phyloP scores from a whole-genome alignment of 2,888 invertebrate species.

The Hetaerina titia region DNA sequence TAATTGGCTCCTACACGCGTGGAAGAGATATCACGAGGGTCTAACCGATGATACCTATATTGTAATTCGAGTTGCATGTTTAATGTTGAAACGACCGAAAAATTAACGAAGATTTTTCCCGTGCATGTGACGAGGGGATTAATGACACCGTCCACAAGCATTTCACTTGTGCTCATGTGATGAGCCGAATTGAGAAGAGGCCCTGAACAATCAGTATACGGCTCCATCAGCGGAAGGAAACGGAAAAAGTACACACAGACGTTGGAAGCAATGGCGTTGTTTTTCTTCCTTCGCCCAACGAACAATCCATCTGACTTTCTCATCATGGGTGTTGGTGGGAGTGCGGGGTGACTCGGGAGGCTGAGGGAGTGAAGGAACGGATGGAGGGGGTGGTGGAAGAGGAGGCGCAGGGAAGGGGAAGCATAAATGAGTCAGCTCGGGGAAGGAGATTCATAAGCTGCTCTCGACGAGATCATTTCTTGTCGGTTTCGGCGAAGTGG shows the following conservation, averaged over 20 bases:
- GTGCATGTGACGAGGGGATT: not conserved
- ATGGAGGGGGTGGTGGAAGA: not conserved
- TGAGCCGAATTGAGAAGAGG: too few relatives aligned
- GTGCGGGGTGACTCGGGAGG: not conserved
- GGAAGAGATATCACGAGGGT: too few relatives aligned
- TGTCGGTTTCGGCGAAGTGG: not conserved
- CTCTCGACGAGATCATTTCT: not conserved
- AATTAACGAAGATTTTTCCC: not conserved
- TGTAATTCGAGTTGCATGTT: too few relatives aligned
- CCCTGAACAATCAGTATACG: not conserved
- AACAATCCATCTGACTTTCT: slow-evolving; percentile 51
- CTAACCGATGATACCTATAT: too few relatives aligned
- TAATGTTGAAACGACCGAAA: not conserved
- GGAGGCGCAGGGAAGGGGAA: not conserved
- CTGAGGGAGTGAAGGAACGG: not conserved
- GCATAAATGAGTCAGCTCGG: not conserved
- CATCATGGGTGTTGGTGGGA: slow-evolving; percentile 11
- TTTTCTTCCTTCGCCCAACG: slow-evolving; percentile 7
- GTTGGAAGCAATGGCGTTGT: not conserved
- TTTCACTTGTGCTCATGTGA: not conserved
- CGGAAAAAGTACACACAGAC: not conserved
- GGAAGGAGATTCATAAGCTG: not conserved
- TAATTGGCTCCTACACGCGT: too few relatives aligned
- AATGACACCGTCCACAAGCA: not conserved
- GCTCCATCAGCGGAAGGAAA: not conserved